A percentile compares a stretch with the other conserved stretches of the same genome.
Conservation (phyloP, 2,113 vertebrate species). For the Poeciliopsis prolifica region DNA sequence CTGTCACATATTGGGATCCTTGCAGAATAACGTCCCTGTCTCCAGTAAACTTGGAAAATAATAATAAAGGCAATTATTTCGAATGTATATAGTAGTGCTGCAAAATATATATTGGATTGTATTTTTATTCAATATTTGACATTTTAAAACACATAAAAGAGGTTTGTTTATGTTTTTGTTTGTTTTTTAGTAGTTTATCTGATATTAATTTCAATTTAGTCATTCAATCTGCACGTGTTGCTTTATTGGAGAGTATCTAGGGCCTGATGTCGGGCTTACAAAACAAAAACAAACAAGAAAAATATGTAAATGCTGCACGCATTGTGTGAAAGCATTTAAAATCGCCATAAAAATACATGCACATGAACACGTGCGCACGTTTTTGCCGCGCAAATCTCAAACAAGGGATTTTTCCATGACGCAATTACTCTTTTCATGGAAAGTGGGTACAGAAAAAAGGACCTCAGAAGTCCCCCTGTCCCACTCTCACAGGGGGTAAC, state of each 20-base stretch:
- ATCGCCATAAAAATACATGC: constrained; percentile 8
- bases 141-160: too few species aligned
- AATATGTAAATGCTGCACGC: not conserved
- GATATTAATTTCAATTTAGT: not conserved
- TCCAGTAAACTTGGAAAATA: too few species aligned
- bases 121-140: too few species aligned
- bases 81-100: too few species aligned
- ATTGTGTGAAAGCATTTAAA: not conserved
- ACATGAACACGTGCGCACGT: constrained; percentile 10
- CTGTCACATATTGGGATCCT: too few species aligned
- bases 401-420: constrained; percentile 81
- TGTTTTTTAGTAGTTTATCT: not conserved
- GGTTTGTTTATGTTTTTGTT: too few species aligned
- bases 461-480: constrained; percentile 49
- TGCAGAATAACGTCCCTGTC: too few species aligned
- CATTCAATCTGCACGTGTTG: not conserved
- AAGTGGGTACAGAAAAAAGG: constrained; percentile 25
- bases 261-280: not conserved
- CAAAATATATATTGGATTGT: too few species aligned
- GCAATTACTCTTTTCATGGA: constrained; percentile 79
- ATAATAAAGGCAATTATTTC: too few species aligned
- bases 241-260: too few species aligned
- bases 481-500: constrained; percentile 66
- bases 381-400: constrained; percentile 53
- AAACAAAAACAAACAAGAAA: not conserved